Conservation (phyloP, 2,797 vertebrate species). For the Melanotaenia maccullochi region DNA sequence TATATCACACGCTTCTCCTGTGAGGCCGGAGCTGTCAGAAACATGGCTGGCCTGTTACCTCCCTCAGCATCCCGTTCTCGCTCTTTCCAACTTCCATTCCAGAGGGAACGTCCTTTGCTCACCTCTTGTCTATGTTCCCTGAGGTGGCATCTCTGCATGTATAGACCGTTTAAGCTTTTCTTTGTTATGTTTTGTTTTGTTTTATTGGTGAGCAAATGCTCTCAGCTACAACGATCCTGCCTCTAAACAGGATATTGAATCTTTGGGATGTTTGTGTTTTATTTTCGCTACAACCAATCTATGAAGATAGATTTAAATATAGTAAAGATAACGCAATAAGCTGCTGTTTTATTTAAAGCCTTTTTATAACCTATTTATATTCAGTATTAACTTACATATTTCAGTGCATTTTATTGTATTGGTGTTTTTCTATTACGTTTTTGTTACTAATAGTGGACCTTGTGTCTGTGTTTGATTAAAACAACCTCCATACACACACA, state of each 20-base stretch:
- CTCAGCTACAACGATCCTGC: background rate
- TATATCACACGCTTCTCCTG: slow-evolving; percentile 48
- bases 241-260: background rate
- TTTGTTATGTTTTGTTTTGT: background rate
- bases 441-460: too few relatives aligned
- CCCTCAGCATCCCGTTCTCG: slow-evolving; percentile 44
- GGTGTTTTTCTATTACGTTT: too few relatives aligned
- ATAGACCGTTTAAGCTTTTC: background rate
- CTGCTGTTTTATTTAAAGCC: too few relatives aligned
- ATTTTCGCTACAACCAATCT: background rate
- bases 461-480: too few relatives aligned
- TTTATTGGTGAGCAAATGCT: background rate
- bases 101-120: slow-evolving; percentile 42
- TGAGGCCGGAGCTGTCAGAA: slow-evolving; percentile 42
- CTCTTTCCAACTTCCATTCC: slow-evolving; percentile 42
- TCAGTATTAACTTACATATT: too few relatives aligned
- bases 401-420: too few relatives aligned
- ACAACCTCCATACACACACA: too few relatives aligned
- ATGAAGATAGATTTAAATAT: background rate
- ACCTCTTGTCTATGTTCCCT: slow-evolving; percentile 14
- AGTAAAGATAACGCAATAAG: too few relatives aligned
- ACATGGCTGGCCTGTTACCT: slow-evolving; percentile 42
- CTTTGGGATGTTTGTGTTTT: background rate
- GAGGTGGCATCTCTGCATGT: slow-evolving; percentile 1
- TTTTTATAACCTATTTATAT: too few relatives aligned